Base-by-base conservation (phyloP, 2,888 invertebrate genomes). In the Coronaproctus castanopsis region DNA sequence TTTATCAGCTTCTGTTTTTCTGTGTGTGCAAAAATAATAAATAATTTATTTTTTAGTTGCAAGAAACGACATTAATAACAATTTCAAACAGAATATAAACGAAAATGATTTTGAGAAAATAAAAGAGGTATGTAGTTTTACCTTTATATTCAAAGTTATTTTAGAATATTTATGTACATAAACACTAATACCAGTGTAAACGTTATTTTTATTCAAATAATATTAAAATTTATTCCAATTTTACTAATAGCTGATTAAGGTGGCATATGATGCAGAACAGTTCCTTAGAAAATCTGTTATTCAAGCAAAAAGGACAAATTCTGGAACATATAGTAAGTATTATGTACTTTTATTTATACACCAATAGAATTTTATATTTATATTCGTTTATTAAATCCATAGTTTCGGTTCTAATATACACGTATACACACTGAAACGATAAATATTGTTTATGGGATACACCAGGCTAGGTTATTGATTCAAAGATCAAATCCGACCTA, bases 31-130 rank as follows among this genome's bases (percentile, higher is more conserved):
- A 8, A 36, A 23, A 20, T 23, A 24, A 23, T 61, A 24, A 57
- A 36, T n/a, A n/a, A n/a, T n/a, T 61, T 54, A 49, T 62, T 56
- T 65, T 65, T 19, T 58, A 76, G 81, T 78, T 64, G 79, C 79
- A 1, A 76, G 87, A 66, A 65, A 73, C n/a, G 81, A 80, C 74
- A 86, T 89, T 62, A 87, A 88, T 71, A 79, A 81, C 56, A 83
- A 83, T 68, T 89, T 80, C 71, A 76, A 71, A 64, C 83, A 83
- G 70, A 78, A 84, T 69, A 81, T 78, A 69, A 67, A 76, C 67
- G 74, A 84, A 21, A 72, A 72, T 2, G 78, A 85, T 68, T 69
- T 71, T 62, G 73, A 72, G 18, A 74, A 80, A 63, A 81, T 88
- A 60, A 71, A 75, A 68, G 80, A 83, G 72, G 83, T 85, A 74